Evolutionary conservation across 2,888 invertebrate species (phyloP).

Genomic region (Epirrhoe alternata): DNA sequence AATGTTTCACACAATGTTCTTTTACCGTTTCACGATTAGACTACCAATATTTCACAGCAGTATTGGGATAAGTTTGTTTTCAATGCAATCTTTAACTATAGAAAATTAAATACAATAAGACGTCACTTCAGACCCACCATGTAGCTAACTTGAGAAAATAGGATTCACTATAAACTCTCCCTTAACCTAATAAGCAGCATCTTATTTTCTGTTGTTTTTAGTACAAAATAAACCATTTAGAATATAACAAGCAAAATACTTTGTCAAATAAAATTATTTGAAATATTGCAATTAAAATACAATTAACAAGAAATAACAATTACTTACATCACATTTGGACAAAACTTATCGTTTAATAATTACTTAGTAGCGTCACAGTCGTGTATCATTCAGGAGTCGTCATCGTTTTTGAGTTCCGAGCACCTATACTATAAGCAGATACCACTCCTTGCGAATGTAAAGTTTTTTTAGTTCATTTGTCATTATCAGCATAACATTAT

Average conservation of each 20-base stretch:
- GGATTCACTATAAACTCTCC: neutral
- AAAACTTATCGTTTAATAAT: conserved; percentile 13
- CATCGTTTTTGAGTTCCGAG: neutral
- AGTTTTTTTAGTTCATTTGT: no score
- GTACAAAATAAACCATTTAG: conserved; percentile 16
- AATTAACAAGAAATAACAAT: conserved; percentile 37
- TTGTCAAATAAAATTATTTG: conserved; percentile 32
- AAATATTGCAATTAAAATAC: conserved; percentile 13
- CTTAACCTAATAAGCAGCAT: conserved; percentile 8
- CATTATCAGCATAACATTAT: neutral
- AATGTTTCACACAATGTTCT: conserved; percentile 6
- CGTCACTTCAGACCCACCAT: no score
- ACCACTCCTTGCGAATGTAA: no score
- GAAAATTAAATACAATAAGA: neutral
- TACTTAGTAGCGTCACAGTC: no score
- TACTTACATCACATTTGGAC: conserved; percentile 21
- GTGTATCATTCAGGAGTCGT: no score
- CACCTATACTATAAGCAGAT: no score
- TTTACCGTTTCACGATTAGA: conserved; percentile 28
- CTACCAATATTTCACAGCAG: conserved; percentile 18
- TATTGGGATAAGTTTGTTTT: conserved; percentile 8
- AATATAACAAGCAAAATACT: conserved; percentile 33
- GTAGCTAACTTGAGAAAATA: neutral
- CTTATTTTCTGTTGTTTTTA: conserved; percentile 5
- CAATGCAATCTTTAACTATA: conserved; percentile 11